A percentile compares a stretch with the other conserved stretches of the same genome.
These are phyloP conservation scores for Aphelinus certus DNA, from an alignment of 1,140 invertebrate species.

Conservation along the genomic window DNA sequence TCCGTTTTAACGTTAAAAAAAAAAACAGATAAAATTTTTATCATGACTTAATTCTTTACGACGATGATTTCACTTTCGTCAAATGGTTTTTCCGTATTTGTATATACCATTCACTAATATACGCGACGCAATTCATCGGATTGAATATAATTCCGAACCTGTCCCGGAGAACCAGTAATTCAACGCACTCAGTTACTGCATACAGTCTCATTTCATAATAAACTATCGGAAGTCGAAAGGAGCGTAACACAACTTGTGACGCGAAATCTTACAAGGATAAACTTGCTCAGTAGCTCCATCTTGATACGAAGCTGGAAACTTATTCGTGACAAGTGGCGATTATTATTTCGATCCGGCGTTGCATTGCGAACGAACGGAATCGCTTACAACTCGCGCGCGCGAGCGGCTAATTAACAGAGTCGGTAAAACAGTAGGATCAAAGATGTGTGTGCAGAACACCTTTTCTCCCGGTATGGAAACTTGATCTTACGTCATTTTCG, in stretches of 20 bases:
- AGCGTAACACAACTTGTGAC: too few species aligned
- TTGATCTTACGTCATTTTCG: slow-evolving; percentile 25
- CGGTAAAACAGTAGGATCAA: slow-evolving; percentile 22
- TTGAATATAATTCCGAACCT: too few species aligned
- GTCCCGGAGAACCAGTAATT: too few species aligned
- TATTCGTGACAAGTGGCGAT: slow-evolving; percentile 2
- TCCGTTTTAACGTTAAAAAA: too few species aligned
- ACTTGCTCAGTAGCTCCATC: slow-evolving; percentile 20
- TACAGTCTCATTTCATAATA: too few species aligned
- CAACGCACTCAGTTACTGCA: too few species aligned
- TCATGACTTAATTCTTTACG: not conserved
- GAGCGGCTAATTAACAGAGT: slow-evolving; percentile 35
- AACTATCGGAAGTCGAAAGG: too few species aligned
- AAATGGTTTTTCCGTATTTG: too few species aligned
- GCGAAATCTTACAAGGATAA: not conserved
- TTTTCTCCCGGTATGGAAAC: slow-evolving; percentile 22
- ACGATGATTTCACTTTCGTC: not conserved
- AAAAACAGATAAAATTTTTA: not conserved
- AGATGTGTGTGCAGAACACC: slow-evolving; percentile 12
- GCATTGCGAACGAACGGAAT: not conserved
- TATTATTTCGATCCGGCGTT: slow-evolving; percentile 8
- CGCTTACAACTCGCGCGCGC: not conserved
- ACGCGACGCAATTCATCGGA: too few species aligned
- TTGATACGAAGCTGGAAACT: not conserved
- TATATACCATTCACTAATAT: too few species aligned